These are phyloP conservation scores for Limonius californicus DNA, from an alignment of 1,140 invertebrate species.

Conservation along the genomic window DNA sequence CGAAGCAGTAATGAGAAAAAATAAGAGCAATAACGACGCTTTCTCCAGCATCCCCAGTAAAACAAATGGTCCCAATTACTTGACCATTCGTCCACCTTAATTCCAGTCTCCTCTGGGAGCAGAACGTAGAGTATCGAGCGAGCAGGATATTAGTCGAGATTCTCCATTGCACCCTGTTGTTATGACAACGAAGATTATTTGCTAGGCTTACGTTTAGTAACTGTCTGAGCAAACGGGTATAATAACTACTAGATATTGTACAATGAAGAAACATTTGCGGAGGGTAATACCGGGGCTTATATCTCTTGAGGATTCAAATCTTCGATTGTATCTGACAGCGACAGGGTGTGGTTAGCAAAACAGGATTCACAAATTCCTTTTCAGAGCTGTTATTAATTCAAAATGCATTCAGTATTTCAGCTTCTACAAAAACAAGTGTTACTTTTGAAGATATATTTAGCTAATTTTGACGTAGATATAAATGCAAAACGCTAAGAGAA, in stretches of 20 bases:
- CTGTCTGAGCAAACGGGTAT: not conserved
- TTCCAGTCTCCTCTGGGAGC: constrained; percentile 11
- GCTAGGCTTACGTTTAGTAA: constrained; percentile 2
- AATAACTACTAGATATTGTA: not conserved
- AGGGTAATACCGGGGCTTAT: too few relatives aligned
- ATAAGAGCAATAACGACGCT: not conserved
- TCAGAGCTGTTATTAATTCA: too few relatives aligned
- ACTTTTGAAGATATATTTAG: too few relatives aligned
- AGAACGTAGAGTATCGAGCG: constrained; percentile 1
- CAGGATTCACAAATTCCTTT: too few relatives aligned
- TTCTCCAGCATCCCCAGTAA: not conserved
- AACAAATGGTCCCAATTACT: constrained; percentile 28
- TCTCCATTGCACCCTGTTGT: not conserved
- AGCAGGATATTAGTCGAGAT: not conserved
- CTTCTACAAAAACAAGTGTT: too few relatives aligned
- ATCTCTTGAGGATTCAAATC: too few relatives aligned
- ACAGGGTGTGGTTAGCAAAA: too few relatives aligned
- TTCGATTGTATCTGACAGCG: too few relatives aligned
- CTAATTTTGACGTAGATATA: too few relatives aligned
- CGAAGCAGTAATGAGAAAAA: not conserved
- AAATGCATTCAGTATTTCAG: too few relatives aligned
- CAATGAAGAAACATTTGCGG: too few relatives aligned
- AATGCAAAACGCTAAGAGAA: too few relatives aligned
- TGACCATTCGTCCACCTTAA: constrained; percentile 31
- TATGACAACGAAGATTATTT: constrained; percentile 17